A percentile compares a stretch with the other conserved stretches of the same genome.
Conservation (phyloP, 92 coral and sea anemone genomes). For the Pocillopora grandis region DNA sequence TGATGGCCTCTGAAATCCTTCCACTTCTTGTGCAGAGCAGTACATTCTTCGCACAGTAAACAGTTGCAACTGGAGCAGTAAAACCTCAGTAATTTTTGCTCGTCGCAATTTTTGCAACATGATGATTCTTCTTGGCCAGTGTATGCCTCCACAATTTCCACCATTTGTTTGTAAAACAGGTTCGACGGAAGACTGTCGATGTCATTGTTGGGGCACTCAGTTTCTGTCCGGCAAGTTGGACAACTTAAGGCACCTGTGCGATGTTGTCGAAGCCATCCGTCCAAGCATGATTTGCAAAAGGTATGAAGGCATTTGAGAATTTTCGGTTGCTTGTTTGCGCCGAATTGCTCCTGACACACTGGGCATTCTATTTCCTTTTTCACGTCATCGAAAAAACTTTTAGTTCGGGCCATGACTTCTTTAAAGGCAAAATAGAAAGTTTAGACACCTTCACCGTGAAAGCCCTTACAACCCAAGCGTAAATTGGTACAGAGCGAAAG, state of each 20-base stretch:
- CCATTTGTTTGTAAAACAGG: too few species aligned
- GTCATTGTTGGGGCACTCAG: background rate
- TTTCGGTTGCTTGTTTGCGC: conserved; percentile 7
- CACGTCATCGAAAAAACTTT: conserved; percentile 9
- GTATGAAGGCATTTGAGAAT: background rate
- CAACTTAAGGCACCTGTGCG: conserved; percentile 6
- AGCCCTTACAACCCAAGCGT: too few species aligned
- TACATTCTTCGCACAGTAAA: conserved; percentile 12
- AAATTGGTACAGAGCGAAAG: background rate
- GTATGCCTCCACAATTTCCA: conserved; percentile 25
- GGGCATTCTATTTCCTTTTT: background rate
- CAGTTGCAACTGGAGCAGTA: conserved; percentile 9
- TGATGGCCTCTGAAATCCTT: conserved; percentile 8
- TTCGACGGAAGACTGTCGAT: too few species aligned
- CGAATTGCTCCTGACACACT: conserved; percentile 16
- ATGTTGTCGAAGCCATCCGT: background rate
- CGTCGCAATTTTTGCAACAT: conserved; percentile 11
- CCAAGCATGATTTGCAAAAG: too few species aligned
- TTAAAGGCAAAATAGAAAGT: background rate
- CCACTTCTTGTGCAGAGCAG: background rate
- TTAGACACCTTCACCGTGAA: background rate
- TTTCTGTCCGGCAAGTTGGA: conserved; percentile 1
- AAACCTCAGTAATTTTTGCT: background rate
- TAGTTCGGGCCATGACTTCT: background rate
- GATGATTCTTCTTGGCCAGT: conserved; percentile 18